phyloP scores from a whole-genome alignment of 2,888 invertebrate genomes.

The Caenorhabditis macrosperma region DNA sequence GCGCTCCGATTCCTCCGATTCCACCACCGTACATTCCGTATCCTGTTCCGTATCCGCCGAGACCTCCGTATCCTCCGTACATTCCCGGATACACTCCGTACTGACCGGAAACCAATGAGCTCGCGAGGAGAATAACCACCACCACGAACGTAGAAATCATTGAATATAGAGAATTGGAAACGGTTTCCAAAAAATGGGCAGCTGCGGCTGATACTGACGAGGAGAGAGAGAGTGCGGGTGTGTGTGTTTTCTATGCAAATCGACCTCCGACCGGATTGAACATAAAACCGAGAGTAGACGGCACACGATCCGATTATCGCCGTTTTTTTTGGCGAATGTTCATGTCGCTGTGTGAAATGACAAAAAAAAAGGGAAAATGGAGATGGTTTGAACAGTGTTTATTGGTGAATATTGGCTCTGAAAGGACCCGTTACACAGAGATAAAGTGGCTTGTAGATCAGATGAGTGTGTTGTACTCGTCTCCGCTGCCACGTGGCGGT shows the following conservation, averaged over 20 bases:
- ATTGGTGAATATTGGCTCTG: neutral
- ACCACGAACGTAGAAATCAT: neutral
- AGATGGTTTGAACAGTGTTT: neutral
- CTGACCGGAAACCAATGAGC: constrained; percentile 3
- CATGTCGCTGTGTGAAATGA: neutral
- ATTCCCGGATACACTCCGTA: constrained; percentile 50
- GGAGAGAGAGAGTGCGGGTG: neutral
- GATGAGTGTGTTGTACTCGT: constrained; percentile 37
- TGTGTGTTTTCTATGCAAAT: constrained; percentile 39
- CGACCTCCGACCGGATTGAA: constrained; percentile 54
- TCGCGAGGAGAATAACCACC: neutral
- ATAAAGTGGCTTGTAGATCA: neutral
- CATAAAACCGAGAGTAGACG: neutral
- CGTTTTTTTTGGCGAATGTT: constrained; percentile 4
- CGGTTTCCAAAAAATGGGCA: constrained; percentile 4
- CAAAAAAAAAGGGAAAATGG: neutral
- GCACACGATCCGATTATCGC: constrained; percentile 20
- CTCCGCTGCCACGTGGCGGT: constrained; percentile 19
- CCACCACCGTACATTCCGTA: constrained; percentile 30
- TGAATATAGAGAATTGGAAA: neutral
- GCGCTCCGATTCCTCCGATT: constrained; percentile 18
- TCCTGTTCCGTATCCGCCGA: constrained; percentile 28
- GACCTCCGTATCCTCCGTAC: constrained; percentile 39
- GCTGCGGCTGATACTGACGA: neutral
- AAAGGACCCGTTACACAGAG: neutral